A percentile compares a stretch with the other conserved stretches of the same genome.
Evolutionary conservation across 2,888 invertebrate species (phyloP).

Genomic region (Eugnorisma glareosa): DNA sequence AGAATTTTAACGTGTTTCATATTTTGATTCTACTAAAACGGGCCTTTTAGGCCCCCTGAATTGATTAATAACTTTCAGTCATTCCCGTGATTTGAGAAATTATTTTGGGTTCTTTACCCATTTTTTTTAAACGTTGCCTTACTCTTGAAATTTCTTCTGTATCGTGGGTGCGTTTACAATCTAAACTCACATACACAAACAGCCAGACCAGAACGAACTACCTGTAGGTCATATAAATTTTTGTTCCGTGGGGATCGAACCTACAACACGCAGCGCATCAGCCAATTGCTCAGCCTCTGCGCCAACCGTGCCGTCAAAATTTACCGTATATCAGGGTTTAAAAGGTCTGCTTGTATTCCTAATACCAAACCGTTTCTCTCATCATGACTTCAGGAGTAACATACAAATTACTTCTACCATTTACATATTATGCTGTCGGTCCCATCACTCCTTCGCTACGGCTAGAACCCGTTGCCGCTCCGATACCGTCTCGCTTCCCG

Average conservation of each 20-base stretch:
- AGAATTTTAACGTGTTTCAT: too few species aligned
- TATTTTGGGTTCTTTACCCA: not conserved
- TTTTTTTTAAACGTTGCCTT: not conserved
- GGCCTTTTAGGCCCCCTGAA: too few species aligned
- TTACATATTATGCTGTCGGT: not conserved
- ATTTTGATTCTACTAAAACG: too few species aligned
- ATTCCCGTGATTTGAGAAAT: not conserved
- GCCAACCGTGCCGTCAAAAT: not conserved
- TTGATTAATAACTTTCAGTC: not conserved
- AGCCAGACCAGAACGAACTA: not conserved
- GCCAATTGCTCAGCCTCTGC: not conserved
- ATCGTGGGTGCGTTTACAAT: not conserved
- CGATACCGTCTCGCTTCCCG: conserved; percentile 4
- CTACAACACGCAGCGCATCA: too few species aligned
- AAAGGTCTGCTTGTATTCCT: not conserved
- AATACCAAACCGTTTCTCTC: not conserved
- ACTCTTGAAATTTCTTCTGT: too few species aligned
- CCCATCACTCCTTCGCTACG: not conserved
- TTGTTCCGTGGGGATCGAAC: not conserved
- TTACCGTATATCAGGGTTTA: not conserved
- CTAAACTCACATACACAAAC: not conserved
- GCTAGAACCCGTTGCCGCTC: not conserved
- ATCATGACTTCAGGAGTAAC: not conserved
- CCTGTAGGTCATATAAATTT: not conserved
- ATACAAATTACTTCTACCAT: not conserved